Conservation (phyloP, 2,888 invertebrate genomes). For the Drosophila hawaiiensis region DNA sequence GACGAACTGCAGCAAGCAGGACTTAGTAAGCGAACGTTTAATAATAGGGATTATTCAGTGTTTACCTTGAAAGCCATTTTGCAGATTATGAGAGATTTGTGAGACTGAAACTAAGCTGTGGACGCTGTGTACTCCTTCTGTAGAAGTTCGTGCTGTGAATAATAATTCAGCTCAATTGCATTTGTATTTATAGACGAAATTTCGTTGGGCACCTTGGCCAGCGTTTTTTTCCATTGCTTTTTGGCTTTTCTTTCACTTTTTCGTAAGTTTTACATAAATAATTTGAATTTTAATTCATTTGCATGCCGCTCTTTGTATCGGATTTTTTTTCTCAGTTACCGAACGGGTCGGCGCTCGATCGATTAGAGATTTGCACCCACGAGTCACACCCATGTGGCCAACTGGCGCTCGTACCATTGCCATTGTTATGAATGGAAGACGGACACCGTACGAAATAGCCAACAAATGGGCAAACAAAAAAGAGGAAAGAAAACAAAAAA, state of each 20-base stretch:
- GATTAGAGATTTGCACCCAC: constrained; percentile 76
- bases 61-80: constrained; percentile 83
- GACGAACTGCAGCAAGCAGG: constrained; percentile 60
- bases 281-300: constrained; percentile 72
- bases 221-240: constrained; percentile 48
- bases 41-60: constrained; percentile 1
- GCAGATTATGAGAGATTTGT: constrained; percentile 33
- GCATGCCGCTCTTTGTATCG: constrained; percentile 58
- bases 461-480: constrained; percentile 19
- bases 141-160: constrained; percentile 77
- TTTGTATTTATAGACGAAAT: constrained; percentile 79
- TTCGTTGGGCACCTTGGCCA: constrained; percentile 42
- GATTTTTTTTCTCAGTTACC: constrained; percentile 31
- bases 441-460: constrained; percentile 20
- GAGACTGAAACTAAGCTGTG: constrained; percentile 39
- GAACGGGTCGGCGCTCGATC: constrained; percentile 25
- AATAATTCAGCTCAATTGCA: constrained; percentile 71
- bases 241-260: constrained; percentile 78
- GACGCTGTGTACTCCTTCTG: constrained; percentile 73
- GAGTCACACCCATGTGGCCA: constrained; percentile 74
- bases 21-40: background rate
- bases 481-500: constrained; percentile 8
- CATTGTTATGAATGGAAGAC: constrained; percentile 69
- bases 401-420: constrained; percentile 31
- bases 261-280: constrained; percentile 58